Evolutionary conservation across 2,113 vertebrate species (phyloP).

Genomic region (Sigmodon hispidus): DNA sequence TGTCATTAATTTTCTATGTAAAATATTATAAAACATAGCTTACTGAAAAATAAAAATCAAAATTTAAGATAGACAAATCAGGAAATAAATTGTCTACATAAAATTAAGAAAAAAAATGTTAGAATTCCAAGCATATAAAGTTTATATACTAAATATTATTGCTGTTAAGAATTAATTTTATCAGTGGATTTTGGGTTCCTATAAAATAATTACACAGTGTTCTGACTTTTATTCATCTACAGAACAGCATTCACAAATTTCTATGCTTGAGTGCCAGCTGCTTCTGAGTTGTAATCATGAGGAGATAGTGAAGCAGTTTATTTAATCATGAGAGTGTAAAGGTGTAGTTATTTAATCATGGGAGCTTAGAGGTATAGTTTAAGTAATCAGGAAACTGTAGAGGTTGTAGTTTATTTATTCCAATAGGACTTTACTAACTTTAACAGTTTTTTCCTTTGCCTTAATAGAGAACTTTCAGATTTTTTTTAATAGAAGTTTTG

Average conservation of each 20-base stretch:
- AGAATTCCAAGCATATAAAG: background rate
- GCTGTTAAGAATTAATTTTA: background rate
- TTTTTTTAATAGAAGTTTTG: too few relatives aligned
- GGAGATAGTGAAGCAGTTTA: too few relatives aligned
- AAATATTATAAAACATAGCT: background rate
- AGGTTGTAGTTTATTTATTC: slow-evolving; percentile 15
- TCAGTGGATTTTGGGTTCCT: background rate
- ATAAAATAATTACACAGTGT: background rate
- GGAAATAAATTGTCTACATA: background rate
- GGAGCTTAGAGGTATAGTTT: too few relatives aligned
- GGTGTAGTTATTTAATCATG: too few relatives aligned
- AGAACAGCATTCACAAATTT: background rate
- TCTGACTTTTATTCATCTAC: background rate
- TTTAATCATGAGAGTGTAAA: too few relatives aligned
- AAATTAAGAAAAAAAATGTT: background rate
- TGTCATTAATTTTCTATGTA: background rate
- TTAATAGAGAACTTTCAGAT: background rate
- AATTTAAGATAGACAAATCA: background rate
- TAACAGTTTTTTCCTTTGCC: too few relatives aligned
- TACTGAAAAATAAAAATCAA: background rate
- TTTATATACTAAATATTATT: too few relatives aligned
- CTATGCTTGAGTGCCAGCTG: background rate
- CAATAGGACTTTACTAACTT: slow-evolving; percentile 5
- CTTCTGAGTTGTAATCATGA: background rate
- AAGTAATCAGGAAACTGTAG: background rate